Evolutionary conservation across 1,140 invertebrate species (phyloP), one percentile per base, ranked within the genome.

Genomic region (Anoplolepis gracilipes): DNA sequence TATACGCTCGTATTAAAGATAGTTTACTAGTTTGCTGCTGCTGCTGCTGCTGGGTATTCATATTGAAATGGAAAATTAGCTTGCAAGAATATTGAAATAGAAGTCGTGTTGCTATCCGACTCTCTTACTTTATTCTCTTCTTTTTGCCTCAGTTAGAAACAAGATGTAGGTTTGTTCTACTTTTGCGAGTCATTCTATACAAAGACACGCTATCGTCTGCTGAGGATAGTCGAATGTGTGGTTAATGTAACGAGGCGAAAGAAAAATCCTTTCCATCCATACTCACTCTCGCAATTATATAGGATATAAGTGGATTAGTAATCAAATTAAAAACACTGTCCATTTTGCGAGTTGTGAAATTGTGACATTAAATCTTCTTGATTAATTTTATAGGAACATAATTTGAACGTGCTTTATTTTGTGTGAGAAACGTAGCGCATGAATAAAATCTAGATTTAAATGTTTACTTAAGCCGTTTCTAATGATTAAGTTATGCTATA

Each of bases 291-390:
- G 28, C 61, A 84, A 77, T 84, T 84, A 84, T 22, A 59, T n/a
- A 16, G n/a, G 22, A n/a, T 33, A n/a, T 85, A 86, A 82, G 73
- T 86, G 67, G 78, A 82, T 86, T 86, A 73, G 28, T 30, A 82
- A 86, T 55, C 11, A 65, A 65, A 46, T 86, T 82, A 82, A 65
- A 72, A 65, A 33, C 42, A 11, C 46, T 22, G 39, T 22, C 30
- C 36, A 28, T 22, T 72, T 6, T 1, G 5, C 39, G 36, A 73
- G 39, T n/a, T 33, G 39, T n/a, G 11, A 84, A 65, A 64, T 62
- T 77, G 49, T 11, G 30, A 42, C 73, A n/a, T 76, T 55, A 42
- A 42, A 59, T 33, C 53, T 30, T 22, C 2, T 19, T 53, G 36
- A 6, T 22, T 25, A 79, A 30, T 19, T 81, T 79, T 39, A 36